Conservation (phyloP, 2,113 vertebrate species). For the Paracanthobrama guichenoti region DNA sequence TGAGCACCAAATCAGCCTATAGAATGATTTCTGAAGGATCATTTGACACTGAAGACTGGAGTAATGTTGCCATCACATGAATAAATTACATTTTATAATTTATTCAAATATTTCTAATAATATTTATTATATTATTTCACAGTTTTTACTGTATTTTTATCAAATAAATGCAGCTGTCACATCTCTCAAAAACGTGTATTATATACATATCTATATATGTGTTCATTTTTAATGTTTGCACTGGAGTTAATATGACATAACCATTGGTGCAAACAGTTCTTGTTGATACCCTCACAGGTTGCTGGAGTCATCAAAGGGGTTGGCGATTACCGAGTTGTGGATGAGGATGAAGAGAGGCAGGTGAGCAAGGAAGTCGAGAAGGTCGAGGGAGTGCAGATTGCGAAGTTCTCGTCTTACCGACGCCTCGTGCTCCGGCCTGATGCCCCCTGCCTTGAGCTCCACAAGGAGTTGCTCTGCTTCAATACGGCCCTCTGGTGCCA, state of each 20-base stretch:
- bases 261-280: neutral
- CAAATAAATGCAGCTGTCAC: neutral
- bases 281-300: constrained; percentile 59
- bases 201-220: neutral
- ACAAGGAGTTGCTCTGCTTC: constrained; percentile 70
- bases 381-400: constrained; percentile 62
- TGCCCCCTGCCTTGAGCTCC: constrained; percentile 72
- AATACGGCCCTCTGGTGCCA: constrained; percentile 60
- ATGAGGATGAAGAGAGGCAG: constrained; percentile 73
- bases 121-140: no score
- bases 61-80: neutral
- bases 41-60: neutral
- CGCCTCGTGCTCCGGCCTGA: constrained; percentile 62
- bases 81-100: neutral
- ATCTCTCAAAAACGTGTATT: neutral
- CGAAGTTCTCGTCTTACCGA: constrained; percentile 58
- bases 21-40: neutral
- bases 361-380: constrained; percentile 73
- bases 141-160: neutral
- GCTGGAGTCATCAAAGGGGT: constrained; percentile 63
- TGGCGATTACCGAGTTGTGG: constrained; percentile 70
- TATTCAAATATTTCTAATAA: neutral
- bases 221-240: neutral
- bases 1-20: neutral
- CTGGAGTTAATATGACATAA: neutral